Conservation (phyloP, 2,797 vertebrate species). For the Allenopithecus nigroviridis region DNA sequence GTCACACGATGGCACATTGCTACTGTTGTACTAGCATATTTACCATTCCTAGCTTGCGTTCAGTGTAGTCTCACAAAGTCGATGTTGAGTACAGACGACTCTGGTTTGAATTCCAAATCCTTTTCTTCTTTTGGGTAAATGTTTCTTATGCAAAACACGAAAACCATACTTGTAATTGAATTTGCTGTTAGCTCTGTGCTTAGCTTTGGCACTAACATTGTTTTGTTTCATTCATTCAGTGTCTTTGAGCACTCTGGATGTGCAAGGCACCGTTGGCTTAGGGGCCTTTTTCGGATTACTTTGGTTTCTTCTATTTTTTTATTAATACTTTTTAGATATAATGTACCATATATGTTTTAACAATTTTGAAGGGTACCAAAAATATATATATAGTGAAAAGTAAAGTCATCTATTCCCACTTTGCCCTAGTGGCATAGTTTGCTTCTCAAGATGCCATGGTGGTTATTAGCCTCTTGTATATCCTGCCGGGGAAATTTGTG, state of each 20-base stretch:
- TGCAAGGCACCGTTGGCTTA: not conserved
- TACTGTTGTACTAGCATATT: slow-evolving; percentile 51
- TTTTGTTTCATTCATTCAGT: not conserved
- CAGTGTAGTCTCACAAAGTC: not conserved
- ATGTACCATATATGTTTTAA: not conserved
- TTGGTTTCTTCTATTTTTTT: not conserved
- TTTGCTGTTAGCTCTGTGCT: not conserved
- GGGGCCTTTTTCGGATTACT: not conserved
- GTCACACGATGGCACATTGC: not conserved
- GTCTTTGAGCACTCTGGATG: not conserved
- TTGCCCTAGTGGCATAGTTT: not conserved
- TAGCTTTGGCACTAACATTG: not conserved
- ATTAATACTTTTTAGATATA: not conserved
- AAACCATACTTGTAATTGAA: not conserved
- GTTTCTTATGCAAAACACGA: slow-evolving; percentile 38
- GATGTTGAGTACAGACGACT: not conserved
- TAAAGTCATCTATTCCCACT: not conserved
- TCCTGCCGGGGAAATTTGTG: not conserved
- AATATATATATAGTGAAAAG: not conserved
- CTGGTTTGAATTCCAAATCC: slow-evolving; percentile 50
- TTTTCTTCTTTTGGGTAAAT: slow-evolving; percentile 45
- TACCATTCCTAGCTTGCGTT: not conserved
- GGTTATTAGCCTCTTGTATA: not conserved
- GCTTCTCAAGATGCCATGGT: not conserved
- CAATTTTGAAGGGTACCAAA: not conserved